A percentile compares a stretch with the other conserved stretches of the same genome.
Conservation (phyloP, 1,140 invertebrate genomes). For the Anadara kagoshimensis region DNA sequence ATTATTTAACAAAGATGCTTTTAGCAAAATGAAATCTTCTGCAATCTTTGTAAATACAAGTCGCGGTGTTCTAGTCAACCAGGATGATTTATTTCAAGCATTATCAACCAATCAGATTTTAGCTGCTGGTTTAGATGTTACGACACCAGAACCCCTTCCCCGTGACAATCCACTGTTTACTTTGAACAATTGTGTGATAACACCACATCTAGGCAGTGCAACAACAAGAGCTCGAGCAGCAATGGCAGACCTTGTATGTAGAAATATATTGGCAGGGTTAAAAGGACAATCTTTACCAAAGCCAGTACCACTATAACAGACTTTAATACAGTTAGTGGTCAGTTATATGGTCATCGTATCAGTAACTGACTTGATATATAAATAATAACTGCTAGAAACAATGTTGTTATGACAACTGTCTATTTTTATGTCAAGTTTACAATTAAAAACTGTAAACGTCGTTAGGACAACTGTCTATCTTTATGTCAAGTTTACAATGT, state of each 20-base stretch:
- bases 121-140: constrained; percentile 94
- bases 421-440: too few species aligned
- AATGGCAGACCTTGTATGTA: constrained; percentile 89
- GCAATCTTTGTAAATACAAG: constrained; percentile 71
- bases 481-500: too few species aligned
- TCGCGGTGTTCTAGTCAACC: constrained; percentile 70
- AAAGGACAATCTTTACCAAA: constrained; percentile 81
- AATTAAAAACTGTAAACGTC: too few species aligned
- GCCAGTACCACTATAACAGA: constrained; percentile 52
- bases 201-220: constrained; percentile 96
- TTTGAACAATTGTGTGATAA: constrained; percentile 87
- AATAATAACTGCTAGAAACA: too few species aligned
- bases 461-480: too few species aligned
- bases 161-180: constrained; percentile 85
- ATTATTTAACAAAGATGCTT: constrained; percentile 64
- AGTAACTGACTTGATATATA: too few species aligned
- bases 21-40: constrained; percentile 68
- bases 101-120: constrained; percentile 78
- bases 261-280: constrained; percentile 89
- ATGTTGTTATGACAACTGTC: too few species aligned
- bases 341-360: background rate
- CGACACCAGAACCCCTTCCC: constrained; percentile 92
- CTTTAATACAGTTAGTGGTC: background rate
- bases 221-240: constrained; percentile 83
- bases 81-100: constrained; percentile 65